phyloP scores from a whole-genome alignment of 2,888 invertebrate species.

The Diaperis boleti region DNA sequence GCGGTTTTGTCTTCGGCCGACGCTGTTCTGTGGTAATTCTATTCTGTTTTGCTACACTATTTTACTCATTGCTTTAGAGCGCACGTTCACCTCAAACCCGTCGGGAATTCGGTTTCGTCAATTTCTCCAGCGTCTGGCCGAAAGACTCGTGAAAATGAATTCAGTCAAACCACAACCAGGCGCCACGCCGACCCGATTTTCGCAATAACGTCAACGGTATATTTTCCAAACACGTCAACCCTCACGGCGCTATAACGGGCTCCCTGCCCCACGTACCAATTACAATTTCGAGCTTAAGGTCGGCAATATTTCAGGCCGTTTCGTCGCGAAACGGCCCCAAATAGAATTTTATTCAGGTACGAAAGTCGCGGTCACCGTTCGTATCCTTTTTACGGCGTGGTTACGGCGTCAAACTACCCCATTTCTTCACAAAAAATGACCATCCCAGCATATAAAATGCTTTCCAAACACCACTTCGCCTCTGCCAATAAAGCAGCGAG shows the following conservation, averaged over 20 bases:
- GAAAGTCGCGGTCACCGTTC: conserved; percentile 31
- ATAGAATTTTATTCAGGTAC: conserved; percentile 30
- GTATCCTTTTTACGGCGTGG: conserved; percentile 42
- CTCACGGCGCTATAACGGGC: too few species aligned
- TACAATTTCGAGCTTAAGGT: not conserved
- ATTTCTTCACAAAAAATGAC: conserved; percentile 43
- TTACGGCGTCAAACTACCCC: conserved; percentile 37
- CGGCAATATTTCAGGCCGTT: not conserved
- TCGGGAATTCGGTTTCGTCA: conserved; percentile 6
- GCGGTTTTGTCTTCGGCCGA: conserved; percentile 54
- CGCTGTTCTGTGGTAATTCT: conserved; percentile 52
- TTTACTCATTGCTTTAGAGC: conserved; percentile 45
- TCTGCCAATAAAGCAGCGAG: conserved; percentile 49
- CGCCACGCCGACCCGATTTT: too few species aligned
- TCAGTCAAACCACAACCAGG: too few species aligned
- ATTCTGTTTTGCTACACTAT: conserved; percentile 49
- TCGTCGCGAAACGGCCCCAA: not conserved
- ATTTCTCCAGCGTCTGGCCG: conserved; percentile 2
- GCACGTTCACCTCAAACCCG: conserved; percentile 41
- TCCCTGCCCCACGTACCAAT: too few species aligned
- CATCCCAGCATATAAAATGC: conserved; percentile 50
- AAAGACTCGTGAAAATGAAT: too few species aligned
- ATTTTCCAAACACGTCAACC: too few species aligned
- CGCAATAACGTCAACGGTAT: too few species aligned
- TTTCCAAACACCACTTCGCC: conserved; percentile 52